A percentile compares a stretch with the other conserved stretches of the same genome.
phyloP scores from a whole-genome alignment of 1,140 invertebrate genomes.

The Odontomachus brunneus region DNA sequence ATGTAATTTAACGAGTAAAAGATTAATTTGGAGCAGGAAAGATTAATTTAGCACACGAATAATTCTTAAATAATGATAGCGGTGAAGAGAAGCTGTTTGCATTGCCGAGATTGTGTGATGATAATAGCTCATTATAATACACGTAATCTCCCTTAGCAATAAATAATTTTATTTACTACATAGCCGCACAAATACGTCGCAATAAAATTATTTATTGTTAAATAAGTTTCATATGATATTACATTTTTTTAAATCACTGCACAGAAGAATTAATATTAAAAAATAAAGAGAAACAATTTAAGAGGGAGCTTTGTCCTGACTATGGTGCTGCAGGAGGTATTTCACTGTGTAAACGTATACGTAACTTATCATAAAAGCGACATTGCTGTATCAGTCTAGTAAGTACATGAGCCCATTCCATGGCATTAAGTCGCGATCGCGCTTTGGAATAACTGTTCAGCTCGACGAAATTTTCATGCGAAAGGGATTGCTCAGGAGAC shows the following conservation, averaged over 20 bases:
- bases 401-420: conserved; percentile 62
- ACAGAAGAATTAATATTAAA: conserved; percentile 20
- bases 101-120: no score
- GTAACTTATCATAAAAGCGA: conserved; percentile 21
- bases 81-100: no score
- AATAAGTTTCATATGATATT: conserved; percentile 17
- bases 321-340: conserved; percentile 41
- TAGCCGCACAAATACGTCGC: no score
- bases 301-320: neutral
- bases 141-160: no score
- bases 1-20: no score
- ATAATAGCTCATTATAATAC: no score
- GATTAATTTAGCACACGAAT: no score
- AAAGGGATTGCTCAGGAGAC: neutral
- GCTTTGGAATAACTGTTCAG: conserved; percentile 10
- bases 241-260: conserved; percentile 23
- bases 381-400: conserved; percentile 57
- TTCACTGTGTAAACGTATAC: neutral
- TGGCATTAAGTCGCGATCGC: conserved; percentile 13
- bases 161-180: no score
- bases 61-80: no score
- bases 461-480: neutral
- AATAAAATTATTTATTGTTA: no score
- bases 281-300: neutral
- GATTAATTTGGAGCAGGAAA: no score